Conservation (phyloP, 2,888 invertebrate species). For the Cataglyphis cursor region DNA sequence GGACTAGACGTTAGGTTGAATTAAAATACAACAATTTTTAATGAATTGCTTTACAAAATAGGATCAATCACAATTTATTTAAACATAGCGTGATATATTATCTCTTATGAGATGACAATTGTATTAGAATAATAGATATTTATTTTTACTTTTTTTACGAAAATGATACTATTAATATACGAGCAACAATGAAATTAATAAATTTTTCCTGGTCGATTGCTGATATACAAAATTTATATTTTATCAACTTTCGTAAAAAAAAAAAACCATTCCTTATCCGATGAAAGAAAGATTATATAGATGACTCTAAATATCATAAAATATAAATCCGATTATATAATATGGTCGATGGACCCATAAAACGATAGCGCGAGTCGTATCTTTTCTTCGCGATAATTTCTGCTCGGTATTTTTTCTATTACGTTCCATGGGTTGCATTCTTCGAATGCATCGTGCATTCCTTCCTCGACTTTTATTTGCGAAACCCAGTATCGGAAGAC, state of each 20-base stretch:
- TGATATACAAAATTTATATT: background rate
- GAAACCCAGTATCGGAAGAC: background rate
- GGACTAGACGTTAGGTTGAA: background rate
- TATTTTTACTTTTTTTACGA: background rate
- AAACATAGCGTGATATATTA: constrained; percentile 8
- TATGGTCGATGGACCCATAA: constrained; percentile 58
- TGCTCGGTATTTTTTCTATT: background rate
- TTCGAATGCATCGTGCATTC: background rate
- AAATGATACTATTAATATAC: background rate
- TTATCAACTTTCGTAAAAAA: background rate
- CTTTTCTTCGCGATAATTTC: constrained; percentile 50
- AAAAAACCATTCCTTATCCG: background rate
- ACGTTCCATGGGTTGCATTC: background rate
- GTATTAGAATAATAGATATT: background rate
- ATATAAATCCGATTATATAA: constrained; percentile 66
- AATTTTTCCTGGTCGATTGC: background rate
- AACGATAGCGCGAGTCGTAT: constrained; percentile 46
- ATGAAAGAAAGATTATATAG: background rate
- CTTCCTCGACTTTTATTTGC: background rate
- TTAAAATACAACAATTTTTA: constrained; percentile 7
- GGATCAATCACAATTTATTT: background rate
- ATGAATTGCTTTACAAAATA: background rate
- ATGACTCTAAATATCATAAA: constrained; percentile 35
- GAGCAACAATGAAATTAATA: background rate
- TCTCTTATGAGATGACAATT: background rate